phyloP scores from a whole-genome alignment of 2,888 invertebrate species.

The Erebia aethiops region DNA sequence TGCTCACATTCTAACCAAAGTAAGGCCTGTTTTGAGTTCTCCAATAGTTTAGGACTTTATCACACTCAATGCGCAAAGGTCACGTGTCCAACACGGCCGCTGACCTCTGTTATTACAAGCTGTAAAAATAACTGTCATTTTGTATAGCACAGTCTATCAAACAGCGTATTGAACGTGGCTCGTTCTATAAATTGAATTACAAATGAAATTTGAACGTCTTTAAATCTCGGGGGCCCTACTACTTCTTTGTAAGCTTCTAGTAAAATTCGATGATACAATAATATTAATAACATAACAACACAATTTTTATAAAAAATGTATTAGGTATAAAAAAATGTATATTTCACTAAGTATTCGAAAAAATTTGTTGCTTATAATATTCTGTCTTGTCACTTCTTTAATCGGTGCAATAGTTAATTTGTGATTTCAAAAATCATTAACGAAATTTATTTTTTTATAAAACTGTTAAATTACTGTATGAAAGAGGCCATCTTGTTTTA shows the following conservation, averaged over 20 bases:
- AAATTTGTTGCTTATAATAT: neutral
- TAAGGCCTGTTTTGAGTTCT: neutral
- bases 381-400: neutral
- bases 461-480: constrained; percentile 21
- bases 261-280: neutral
- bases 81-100: no score
- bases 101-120: neutral
- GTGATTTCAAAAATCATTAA: constrained; percentile 6
- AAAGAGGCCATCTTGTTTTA: constrained; percentile 36
- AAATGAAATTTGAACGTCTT: no score
- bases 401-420: constrained; percentile 18
- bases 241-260: no score
- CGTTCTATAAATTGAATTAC: no score
- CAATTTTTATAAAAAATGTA: constrained; percentile 1
- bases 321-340: neutral
- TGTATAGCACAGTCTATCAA: no score
- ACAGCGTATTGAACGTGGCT: no score
- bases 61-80: neutral
- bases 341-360: no score
- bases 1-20: constrained; percentile 35
- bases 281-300: neutral
- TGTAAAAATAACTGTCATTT: no score
- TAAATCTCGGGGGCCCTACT: no score
- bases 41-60: neutral
- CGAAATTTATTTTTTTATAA: neutral